Evolutionary conservation across 2,113 vertebrate species (phyloP), one percentile per base, ranked within the genome.

Genomic region (Thymallus thymallus): DNA sequence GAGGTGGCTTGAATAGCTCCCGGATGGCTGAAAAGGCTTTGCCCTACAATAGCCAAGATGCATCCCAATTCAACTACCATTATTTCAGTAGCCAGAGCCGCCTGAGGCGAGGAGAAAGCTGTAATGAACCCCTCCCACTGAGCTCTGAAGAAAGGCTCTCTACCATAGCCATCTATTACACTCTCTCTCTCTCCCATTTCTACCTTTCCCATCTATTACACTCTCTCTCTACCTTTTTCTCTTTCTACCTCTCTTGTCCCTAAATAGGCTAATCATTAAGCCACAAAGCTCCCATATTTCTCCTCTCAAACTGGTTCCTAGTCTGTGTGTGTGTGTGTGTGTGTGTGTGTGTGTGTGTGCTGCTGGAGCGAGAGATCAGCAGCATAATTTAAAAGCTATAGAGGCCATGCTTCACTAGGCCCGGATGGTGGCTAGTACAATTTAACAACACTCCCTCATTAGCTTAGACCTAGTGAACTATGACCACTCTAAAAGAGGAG

Each of bases 91-190:
- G 78, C 70, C 68, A 63, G 84, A 70, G 77, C 79, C 80, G 16
- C 29, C 63, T 80, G 83, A 71, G 71, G 64, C 79, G 83, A 87
- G 77, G 71, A 60, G 76, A 82, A 78, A 66, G 32, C 77, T 80
- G 78, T 84, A 91, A 91, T 91, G 86, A 91, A 88, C 77, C 72
- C n/a, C 69, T 82, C 86, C 85, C 4, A 73, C 88, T 84, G 87
- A 76, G 83, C 77, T 86, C 85, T 80, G 75, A 82, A 76, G 76
- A 71, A 70, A 74, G 65, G 70, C 76, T 77, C 61, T 20, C 73
- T 81, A 70, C 48, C 48, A 51, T 56, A 29, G 79, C 58, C 80
- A 82, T 80, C 78, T 69, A 46, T 72, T 29, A 24, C 80, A 84
- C 71, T 67, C 76, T 77, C 73, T 83, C 70, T 87, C 73, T 23